These are phyloP conservation scores for Nicator chloris DNA, from an alignment of 2,113 vertebrate species.

Conservation along the genomic window DNA sequence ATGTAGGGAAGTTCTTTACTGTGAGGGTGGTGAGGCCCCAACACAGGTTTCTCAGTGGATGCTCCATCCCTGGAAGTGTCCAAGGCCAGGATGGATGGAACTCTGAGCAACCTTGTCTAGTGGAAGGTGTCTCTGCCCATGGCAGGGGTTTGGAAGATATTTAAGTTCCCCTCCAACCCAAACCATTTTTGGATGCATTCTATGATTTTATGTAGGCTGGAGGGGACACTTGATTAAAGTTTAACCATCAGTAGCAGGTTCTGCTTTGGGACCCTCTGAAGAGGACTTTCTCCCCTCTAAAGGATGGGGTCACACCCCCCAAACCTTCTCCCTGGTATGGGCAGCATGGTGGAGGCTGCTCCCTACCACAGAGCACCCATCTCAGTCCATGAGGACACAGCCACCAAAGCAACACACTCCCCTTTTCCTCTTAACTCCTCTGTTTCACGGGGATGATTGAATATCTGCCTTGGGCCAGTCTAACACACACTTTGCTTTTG, in stretches of 20 bases:
- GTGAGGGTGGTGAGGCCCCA: background rate
- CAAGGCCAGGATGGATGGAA: background rate
- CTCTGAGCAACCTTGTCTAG: background rate
- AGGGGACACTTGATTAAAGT: background rate
- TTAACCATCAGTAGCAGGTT: background rate
- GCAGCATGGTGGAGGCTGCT: fast-evolving
- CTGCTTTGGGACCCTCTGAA: background rate
- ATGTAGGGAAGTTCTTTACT: background rate
- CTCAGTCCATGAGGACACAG: background rate
- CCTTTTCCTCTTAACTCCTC: background rate
- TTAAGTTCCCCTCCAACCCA: background rate
- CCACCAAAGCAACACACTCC: fast-evolving
- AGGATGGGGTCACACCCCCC: fast-evolving
- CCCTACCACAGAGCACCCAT: background rate
- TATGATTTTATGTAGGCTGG: background rate
- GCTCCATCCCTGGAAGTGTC: background rate
- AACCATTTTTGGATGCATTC: background rate
- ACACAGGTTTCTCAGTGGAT: background rate
- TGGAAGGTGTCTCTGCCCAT: background rate
- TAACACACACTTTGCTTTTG: background rate
- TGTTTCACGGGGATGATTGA: fast-evolving
- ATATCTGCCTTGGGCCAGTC: background rate
- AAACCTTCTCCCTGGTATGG: background rate
- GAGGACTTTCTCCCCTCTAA: background rate
- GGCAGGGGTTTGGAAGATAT: too few species aligned